These are phyloP conservation scores for Neosalanx taihuensis DNA, from an alignment of 2,797 vertebrate species.

Conservation along the genomic window DNA sequence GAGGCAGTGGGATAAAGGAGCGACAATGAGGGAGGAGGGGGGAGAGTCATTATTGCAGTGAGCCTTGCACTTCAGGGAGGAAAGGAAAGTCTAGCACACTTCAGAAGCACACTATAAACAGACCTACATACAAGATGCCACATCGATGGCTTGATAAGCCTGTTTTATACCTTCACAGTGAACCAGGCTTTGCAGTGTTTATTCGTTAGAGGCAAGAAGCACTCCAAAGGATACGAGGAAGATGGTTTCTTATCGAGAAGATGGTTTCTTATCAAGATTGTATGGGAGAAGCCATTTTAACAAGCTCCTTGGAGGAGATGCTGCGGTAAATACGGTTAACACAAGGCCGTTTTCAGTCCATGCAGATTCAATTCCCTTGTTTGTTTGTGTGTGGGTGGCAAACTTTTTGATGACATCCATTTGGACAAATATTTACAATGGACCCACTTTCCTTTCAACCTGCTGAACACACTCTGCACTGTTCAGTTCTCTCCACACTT, in stretches of 20 bases:
- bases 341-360: too few relatives aligned
- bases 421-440: too few relatives aligned
- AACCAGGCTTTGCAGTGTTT: neutral
- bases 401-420: too few relatives aligned
- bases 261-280: neutral
- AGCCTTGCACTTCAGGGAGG: slow-evolving; percentile 21
- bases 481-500: slow-evolving; percentile 12
- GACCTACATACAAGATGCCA: neutral
- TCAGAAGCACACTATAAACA: slow-evolving; percentile 9
- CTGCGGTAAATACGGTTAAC: too few relatives aligned
- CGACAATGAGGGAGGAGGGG: neutral
- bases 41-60: slow-evolving; percentile 6
- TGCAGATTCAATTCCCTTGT: too few relatives aligned
- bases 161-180: neutral
- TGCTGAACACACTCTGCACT: neutral
- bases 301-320: too few relatives aligned
- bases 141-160: neutral
- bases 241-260: neutral
- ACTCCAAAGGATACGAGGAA: neutral
- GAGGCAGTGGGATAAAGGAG: neutral
- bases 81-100: slow-evolving; percentile 7
- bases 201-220: neutral
- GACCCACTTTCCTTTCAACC: neutral
- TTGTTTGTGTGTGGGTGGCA: too few relatives aligned
- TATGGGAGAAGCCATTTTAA: neutral